Percentiles rank a stretch among this genome's conserved stretches.
These are phyloP conservation scores for Podarcis lilfordi DNA, from an alignment of 2,797 vertebrate genomes.

Conservation along the genomic window DNA sequence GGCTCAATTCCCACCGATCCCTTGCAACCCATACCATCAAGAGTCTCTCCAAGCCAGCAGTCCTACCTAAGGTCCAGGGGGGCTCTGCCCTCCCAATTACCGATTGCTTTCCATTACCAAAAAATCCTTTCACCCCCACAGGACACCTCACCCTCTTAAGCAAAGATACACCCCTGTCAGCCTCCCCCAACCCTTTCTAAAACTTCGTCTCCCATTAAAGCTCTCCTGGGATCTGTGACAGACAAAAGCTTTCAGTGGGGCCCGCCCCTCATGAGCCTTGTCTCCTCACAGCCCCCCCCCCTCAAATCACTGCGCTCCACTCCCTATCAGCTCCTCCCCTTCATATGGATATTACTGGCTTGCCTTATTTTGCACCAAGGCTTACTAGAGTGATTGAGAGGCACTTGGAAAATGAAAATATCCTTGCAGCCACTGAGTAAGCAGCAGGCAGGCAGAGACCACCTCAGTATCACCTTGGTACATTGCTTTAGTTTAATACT, in stretches of 20 bases:
- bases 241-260: background rate
- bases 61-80: background rate
- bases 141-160: background rate
- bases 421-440: background rate
- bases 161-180: background rate
- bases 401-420: background rate
- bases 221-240: background rate
- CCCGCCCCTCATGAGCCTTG: background rate
- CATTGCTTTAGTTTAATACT: background rate
- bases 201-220: background rate
- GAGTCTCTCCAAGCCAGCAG: background rate
- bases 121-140: background rate
- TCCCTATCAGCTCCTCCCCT: background rate
- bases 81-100: background rate
- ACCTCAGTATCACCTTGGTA: background rate
- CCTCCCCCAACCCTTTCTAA: background rate
- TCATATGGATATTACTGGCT: background rate
- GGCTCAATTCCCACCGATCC: no score
- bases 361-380: background rate
- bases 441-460: background rate
- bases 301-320: background rate
- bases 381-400: background rate
- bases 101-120: background rate
- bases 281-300: no score
- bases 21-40: no score